These are phyloP conservation scores for Halocynthia roretzi DNA, from an alignment of 23 tunicate species.

Conservation along the genomic window DNA sequence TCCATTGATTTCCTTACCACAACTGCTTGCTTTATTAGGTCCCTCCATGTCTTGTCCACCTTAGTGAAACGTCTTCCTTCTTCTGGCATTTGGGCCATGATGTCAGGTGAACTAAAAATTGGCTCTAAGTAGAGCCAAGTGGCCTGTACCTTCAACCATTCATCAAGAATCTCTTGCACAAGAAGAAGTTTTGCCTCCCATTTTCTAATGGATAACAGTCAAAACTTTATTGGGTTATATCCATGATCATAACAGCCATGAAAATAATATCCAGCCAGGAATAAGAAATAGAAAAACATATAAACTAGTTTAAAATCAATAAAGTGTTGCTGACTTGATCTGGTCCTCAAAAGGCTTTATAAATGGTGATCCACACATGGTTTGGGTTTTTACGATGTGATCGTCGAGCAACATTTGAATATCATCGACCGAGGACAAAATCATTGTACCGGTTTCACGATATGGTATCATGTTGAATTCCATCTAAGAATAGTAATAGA, in stretches of 20 bases:
- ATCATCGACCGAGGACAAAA: slow-evolving; percentile 88
- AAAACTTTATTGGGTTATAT: not conserved
- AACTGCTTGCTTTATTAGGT: slow-evolving; percentile 85
- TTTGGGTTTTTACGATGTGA: slow-evolving; percentile 98
- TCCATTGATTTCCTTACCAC: slow-evolving; percentile 28
- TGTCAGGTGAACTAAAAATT: slow-evolving; percentile 96
- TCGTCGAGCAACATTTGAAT: slow-evolving; percentile 98
- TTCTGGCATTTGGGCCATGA: slow-evolving; percentile 99
- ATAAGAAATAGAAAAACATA: not conserved
- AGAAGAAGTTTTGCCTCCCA: slow-evolving; percentile 94
- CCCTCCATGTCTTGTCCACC: slow-evolving; percentile 98
- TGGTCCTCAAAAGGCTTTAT: slow-evolving; percentile 94
- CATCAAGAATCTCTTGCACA: slow-evolving; percentile 94
- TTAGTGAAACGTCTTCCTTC: slow-evolving; percentile 97
- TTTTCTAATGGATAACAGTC: slow-evolving; percentile 2
- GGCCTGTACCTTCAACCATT: slow-evolving; percentile 98
- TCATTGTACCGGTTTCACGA: slow-evolving; percentile 94
- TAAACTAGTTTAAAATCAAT: not conserved
- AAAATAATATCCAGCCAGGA: too few relatives aligned
- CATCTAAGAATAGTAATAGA: slow-evolving; percentile 25
- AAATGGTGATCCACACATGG: slow-evolving; percentile 96
- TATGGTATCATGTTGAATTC: slow-evolving; percentile 97
- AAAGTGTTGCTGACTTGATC: slow-evolving; percentile 50
- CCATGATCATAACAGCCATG: not conserved
- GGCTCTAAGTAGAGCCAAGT: slow-evolving; percentile 99